Base-by-base conservation (phyloP, 2,888 invertebrate genomes). In the Sussaba pulchella region DNA sequence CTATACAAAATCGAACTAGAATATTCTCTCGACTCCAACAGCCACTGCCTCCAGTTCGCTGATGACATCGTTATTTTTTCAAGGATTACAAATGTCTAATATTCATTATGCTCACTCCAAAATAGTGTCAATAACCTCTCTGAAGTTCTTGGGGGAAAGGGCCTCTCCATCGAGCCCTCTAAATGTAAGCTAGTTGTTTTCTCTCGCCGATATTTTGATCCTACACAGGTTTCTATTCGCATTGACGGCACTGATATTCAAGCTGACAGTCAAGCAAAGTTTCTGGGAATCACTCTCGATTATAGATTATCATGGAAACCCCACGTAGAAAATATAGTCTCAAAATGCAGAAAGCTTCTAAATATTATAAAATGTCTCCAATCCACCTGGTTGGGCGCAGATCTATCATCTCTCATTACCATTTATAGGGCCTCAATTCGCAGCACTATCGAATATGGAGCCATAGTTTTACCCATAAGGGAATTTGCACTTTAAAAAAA, bases 371-470 rank as follows among this genome's bases (percentile, higher is more conserved):
- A 70, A 57, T 61, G 57, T 9, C 43, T 80, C 2, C 63, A 66
- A 2, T 47, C 75, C 0, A 73, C 77, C 5, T 82, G 80, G 73
- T 69, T 63, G 73, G 74, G 73, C 6, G 70, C 73, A 0, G 59
- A 82, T 5, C 79, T 79, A 0, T 43, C 45, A 2, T 31, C 70
- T 5, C 43, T 79, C 1, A 8, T 82, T 6, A 21, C 17, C 1
- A 43, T 77, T 4, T 80, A 77, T 12, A 73, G 70, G 36, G 70
- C 76, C 0, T 36, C 80, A 8, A 54, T 77, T 17, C 57, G 74
- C 1, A 70, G 70, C 12, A n/a, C 59, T 0, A 47, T 80, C 1
- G 82, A 82, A 59, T 82, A 77, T 19, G 77, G 80, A 1, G 43
- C 70, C 0, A 19, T 26, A 2, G 12, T 70, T 0, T 6, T 77